Percentiles rank a stretch among this genome's conserved stretches.
Conservation (phyloP, 1,140 invertebrate species). For the Panulirus ornatus region DNA sequence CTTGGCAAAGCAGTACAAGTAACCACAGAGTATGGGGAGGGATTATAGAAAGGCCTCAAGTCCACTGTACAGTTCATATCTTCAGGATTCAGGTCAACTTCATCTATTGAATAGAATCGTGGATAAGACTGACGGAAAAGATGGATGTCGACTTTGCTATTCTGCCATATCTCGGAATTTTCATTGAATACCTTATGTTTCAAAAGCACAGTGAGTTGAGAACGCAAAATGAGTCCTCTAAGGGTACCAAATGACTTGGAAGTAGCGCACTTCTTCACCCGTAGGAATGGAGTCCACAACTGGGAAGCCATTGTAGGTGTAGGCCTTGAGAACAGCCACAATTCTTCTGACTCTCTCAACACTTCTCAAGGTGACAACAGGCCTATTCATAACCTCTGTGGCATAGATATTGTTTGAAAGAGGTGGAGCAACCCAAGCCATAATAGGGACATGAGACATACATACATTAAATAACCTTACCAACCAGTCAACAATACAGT, state of each 20-base stretch:
- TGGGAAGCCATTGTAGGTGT: slow-evolving; percentile 95
- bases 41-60: slow-evolving; percentile 94
- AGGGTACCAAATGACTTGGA: slow-evolving; percentile 83
- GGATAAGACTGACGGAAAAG: slow-evolving; percentile 96
- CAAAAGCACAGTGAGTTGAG: slow-evolving; percentile 92
- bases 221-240: slow-evolving; percentile 91
- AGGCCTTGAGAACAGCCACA: slow-evolving; percentile 82
- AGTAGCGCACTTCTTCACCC: slow-evolving; percentile 32
- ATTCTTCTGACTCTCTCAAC: slow-evolving; percentile 63
- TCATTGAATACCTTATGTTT: slow-evolving; percentile 93
- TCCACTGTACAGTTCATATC: slow-evolving; percentile 90
- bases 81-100: slow-evolving; percentile 80
- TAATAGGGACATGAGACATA: slow-evolving; percentile 92
- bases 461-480: no score
- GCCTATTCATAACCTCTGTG: slow-evolving; percentile 84
- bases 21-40: slow-evolving; percentile 90
- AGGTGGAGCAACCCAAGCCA: slow-evolving; percentile 95
- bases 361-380: slow-evolving; percentile 58
- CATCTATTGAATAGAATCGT: slow-evolving; percentile 83
- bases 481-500: no score
- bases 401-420: slow-evolving; percentile 92
- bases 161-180: slow-evolving; percentile 83
- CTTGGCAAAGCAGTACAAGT: slow-evolving; percentile 90
- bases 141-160: slow-evolving; percentile 83
- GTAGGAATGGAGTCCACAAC: slow-evolving; percentile 87